phyloP scores from a whole-genome alignment of 2,797 vertebrate genomes.

The Myotis planiceps region DNA sequence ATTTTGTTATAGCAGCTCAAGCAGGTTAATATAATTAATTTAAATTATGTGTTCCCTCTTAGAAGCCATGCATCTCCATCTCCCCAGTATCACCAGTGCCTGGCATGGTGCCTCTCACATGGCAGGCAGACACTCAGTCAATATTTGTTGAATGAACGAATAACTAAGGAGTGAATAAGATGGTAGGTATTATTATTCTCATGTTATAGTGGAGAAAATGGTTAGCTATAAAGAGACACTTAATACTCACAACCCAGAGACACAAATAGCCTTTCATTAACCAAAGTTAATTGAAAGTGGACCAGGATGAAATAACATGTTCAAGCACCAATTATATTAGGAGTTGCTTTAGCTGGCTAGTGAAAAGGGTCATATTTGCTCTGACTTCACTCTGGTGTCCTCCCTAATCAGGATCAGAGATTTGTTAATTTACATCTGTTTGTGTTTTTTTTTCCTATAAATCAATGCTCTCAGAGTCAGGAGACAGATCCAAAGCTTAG shows the following conservation, averaged over 20 bases:
- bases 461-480: background rate
- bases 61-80: background rate
- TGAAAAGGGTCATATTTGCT: background rate
- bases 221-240: background rate
- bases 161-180: background rate
- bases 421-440: background rate
- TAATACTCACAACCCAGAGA: background rate
- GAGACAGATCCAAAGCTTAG: background rate
- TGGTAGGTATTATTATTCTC: background rate
- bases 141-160: background rate
- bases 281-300: constrained; percentile 24
- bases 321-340: background rate
- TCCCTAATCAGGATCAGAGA: background rate
- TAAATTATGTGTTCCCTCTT: background rate
- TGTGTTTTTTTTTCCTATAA: background rate
- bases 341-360: background rate
- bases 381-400: background rate
- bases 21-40: background rate
- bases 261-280: background rate
- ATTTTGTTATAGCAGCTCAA: background rate
- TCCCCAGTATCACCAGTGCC: background rate
- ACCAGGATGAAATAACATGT: background rate
- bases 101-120: background rate
- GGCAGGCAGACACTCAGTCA: background rate
- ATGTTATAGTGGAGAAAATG: background rate